Conservation (phyloP, 1,140 invertebrate species). For the Conus betulinus region DNA sequence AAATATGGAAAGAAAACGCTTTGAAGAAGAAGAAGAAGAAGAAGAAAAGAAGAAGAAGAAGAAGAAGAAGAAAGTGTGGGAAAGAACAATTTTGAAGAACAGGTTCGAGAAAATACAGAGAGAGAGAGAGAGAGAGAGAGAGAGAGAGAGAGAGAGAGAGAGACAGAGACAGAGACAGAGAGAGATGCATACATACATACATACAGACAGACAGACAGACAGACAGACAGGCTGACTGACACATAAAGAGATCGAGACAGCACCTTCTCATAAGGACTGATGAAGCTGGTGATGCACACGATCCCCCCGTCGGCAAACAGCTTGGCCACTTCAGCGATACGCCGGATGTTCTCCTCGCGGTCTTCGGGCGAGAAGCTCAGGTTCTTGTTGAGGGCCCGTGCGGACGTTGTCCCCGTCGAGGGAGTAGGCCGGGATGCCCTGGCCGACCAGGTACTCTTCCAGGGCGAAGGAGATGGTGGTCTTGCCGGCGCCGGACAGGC, state of each 20-base stretch:
- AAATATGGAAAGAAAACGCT: no score
- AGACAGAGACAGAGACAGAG: no score
- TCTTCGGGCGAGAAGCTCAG: constrained; percentile 95
- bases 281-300: constrained; percentile 96
- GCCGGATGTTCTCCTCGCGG: constrained; percentile 95
- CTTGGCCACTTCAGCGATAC: constrained; percentile 98
- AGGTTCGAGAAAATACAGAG: no score
- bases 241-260: no score
- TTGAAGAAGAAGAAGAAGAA: not conserved
- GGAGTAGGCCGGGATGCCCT: constrained; percentile 92
- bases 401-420: constrained; percentile 99
- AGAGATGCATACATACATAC: no score
- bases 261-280: constrained; percentile 95
- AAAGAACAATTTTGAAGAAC: no score
- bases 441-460: constrained; percentile 91
- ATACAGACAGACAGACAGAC: not conserved
- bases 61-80: no score
- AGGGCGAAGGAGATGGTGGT: constrained; percentile 98
- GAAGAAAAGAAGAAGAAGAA: no score
- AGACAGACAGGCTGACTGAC: no score
- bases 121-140: no score
- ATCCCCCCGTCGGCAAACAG: constrained; percentile 98
- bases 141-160: no score
- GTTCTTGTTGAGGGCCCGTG: constrained; percentile 96
- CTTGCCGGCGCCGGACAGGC: constrained; percentile 97